Percentiles rank a stretch among this genome's conserved stretches.
Evolutionary conservation across 2,113 vertebrate species (phyloP).

Genomic region (Actenoides lindsayi): DNA sequence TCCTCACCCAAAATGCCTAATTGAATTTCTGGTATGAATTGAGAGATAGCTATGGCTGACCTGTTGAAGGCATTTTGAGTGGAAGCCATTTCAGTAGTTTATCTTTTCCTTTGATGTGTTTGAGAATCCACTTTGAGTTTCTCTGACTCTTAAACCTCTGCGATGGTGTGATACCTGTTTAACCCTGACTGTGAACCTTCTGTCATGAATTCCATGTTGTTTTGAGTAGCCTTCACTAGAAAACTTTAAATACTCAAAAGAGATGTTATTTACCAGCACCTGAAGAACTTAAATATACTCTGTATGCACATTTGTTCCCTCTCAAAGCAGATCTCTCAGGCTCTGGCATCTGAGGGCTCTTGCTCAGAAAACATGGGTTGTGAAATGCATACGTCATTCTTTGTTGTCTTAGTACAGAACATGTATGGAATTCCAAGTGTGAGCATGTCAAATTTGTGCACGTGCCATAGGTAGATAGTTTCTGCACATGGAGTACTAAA

Average conservation of each 20-base stretch:
- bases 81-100: neutral
- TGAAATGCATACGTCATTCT: neutral
- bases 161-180: neutral
- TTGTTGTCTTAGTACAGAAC: neutral
- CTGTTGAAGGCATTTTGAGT: neutral
- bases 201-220: neutral
- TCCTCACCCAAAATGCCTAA: neutral
- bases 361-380: neutral
- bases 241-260: neutral
- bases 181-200: neutral
- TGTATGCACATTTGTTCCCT: neutral
- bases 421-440: neutral
- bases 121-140: neutral
- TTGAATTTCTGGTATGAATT: neutral
- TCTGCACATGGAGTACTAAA: neutral
- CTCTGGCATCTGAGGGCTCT: neutral
- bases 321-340: neutral
- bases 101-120: neutral
- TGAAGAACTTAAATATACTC: neutral
- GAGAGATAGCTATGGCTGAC: neutral
- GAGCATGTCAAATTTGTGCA: neutral
- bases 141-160: neutral
- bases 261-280: neutral
- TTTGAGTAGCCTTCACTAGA: neutral
- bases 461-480: rapidly evolving